Conservation (phyloP, 2,113 vertebrate species). For the Bostrychus sinensis region DNA sequence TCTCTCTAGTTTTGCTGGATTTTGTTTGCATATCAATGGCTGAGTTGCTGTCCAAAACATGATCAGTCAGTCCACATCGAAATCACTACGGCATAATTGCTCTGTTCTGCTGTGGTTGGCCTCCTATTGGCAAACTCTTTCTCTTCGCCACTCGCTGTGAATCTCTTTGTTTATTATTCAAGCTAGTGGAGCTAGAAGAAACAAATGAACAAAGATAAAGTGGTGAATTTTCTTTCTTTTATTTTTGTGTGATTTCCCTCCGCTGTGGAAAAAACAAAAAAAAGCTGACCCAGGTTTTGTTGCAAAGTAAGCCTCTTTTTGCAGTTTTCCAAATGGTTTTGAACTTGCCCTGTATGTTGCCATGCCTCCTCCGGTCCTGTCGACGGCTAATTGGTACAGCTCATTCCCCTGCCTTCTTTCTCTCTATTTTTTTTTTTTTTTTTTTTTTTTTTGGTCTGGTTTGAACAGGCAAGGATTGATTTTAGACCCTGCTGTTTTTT, state of each 20-base stretch:
- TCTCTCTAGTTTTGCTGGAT: not conserved
- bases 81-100: conserved; percentile 32
- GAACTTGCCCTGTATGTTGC: conserved; percentile 1
- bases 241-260: conserved; percentile 1
- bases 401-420: conserved; percentile 29
- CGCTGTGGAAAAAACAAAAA: conserved; percentile 1
- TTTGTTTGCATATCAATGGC: not conserved
- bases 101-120: conserved; percentile 33
- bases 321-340: conserved; percentile 28
- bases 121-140: conserved; percentile 26
- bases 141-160: conserved; percentile 26
- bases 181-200: conserved; percentile 3
- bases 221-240: conserved; percentile 20
- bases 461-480: conserved; percentile 38
- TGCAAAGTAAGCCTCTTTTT: not conserved
- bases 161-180: conserved; percentile 40
- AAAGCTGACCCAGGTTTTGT: conserved; percentile 27
- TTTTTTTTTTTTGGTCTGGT: too few species aligned
- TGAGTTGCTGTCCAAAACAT: conserved; percentile 13
- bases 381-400: conserved; percentile 34
- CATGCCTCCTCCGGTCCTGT: conserved; percentile 4
- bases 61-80: conserved; percentile 17
- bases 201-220: conserved; percentile 32
- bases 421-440: too few species aligned
- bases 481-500: conserved; percentile 26